Percentiles rank a stretch among this genome's conserved stretches.
phyloP scores from a whole-genome alignment of 1,140 invertebrate species.

The Drosophila persimilis region DNA sequence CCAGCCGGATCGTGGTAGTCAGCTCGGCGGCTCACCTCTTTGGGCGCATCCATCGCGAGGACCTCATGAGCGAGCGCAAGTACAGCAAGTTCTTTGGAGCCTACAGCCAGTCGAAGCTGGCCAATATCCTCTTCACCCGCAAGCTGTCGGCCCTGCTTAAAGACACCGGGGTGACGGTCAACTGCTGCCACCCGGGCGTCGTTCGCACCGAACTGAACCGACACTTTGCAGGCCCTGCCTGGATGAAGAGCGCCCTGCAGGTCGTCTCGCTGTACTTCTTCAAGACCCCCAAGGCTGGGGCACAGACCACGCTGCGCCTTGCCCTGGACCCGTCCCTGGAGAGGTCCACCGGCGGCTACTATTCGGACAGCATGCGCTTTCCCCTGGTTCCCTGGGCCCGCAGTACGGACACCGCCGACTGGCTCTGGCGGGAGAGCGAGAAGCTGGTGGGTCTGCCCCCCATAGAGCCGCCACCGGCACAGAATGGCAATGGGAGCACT shows the following conservation, averaged over 20 bases:
- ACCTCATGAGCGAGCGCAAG: slow-evolving; percentile 86
- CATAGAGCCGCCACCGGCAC: slow-evolving; percentile 22
- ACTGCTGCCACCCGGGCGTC: slow-evolving; percentile 89
- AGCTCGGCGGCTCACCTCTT: slow-evolving; percentile 82
- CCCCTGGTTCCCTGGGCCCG: slow-evolving; percentile 71
- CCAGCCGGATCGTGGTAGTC: slow-evolving; percentile 84
- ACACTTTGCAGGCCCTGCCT: slow-evolving; percentile 83
- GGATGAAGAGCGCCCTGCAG: slow-evolving; percentile 50
- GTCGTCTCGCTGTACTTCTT: slow-evolving; percentile 73
- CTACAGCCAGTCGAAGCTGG: slow-evolving; percentile 90
- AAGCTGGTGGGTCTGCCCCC: slow-evolving; percentile 67
- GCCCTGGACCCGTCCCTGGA: slow-evolving; percentile 88
- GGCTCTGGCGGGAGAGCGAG: slow-evolving; percentile 88
- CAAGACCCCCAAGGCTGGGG: slow-evolving; percentile 88
- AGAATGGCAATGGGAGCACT: slow-evolving; percentile 15
- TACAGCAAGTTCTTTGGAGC: slow-evolving; percentile 85
- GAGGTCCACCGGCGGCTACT: slow-evolving; percentile 86
- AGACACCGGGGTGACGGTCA: slow-evolving; percentile 86
- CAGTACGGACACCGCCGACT: slow-evolving; percentile 85
- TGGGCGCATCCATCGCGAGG: slow-evolving; percentile 88
- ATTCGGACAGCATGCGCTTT: slow-evolving; percentile 85
- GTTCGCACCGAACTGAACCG: slow-evolving; percentile 90
- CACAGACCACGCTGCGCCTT: slow-evolving; percentile 92
- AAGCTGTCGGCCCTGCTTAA: slow-evolving; percentile 86
- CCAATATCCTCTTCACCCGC: slow-evolving; percentile 89